Evolutionary conservation across 1,140 invertebrate genomes (phyloP).

Genomic region (Eupristina koningsbergeri): DNA sequence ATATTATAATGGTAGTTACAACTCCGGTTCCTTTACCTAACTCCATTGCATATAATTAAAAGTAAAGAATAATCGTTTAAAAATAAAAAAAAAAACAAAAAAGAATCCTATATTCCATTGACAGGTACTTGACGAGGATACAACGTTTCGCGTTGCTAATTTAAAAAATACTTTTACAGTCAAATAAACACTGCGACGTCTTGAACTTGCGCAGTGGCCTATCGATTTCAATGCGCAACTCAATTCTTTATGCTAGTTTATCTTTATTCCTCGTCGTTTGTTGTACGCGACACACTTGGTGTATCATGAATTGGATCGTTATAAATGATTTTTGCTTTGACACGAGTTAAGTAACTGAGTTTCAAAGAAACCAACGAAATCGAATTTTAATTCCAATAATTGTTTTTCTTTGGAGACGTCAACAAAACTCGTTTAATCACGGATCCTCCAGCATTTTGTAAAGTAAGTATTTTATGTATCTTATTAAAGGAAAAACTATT

Average conservation of each 20-base stretch:
- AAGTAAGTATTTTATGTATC: conserved; percentile 61
- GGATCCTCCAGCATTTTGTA: conserved; percentile 71
- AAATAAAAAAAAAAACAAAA: too few relatives aligned
- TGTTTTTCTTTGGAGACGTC: neutral
- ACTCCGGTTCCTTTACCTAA: too few relatives aligned
- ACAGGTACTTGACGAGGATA: too few relatives aligned
- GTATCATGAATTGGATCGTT: neutral
- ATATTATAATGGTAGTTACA: too few relatives aligned
- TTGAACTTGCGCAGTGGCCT: conserved; percentile 55
- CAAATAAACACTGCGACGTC: too few relatives aligned
- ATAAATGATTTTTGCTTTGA: too few relatives aligned
- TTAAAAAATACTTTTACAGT: too few relatives aligned
- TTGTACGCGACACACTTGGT: neutral
- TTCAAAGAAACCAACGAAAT: neutral
- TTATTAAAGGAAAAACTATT: neutral
- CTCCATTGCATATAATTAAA: too few relatives aligned
- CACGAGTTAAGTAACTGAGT: too few relatives aligned
- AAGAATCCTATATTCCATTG: too few relatives aligned
- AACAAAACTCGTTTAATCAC: conserved; percentile 60
- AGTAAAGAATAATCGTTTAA: too few relatives aligned
- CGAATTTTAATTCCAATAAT: neutral
- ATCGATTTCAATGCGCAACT: conserved; percentile 72
- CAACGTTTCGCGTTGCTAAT: too few relatives aligned
- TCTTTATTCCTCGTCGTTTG: neutral
- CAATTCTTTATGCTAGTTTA: neutral